Evolutionary conservation across 1,140 invertebrate species (phyloP).

Genomic region (Trinorchestia longiramus): DNA sequence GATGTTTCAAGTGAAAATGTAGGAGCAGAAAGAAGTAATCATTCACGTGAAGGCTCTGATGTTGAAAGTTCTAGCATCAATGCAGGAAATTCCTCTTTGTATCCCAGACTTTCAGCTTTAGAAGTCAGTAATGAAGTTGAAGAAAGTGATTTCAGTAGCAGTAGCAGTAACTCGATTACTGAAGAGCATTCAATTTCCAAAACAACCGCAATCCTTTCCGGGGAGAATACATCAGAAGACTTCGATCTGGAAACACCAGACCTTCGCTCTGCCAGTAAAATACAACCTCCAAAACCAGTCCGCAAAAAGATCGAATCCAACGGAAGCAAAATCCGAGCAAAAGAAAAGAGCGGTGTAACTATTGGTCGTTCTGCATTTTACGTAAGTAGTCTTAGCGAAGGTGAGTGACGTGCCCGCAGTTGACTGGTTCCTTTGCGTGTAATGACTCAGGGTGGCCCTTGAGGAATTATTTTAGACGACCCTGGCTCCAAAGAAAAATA

Average conservation of each 20-base stretch:
- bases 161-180: not conserved
- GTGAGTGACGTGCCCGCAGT: not conserved
- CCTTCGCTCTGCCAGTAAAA: not conserved
- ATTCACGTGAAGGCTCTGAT: not conserved
- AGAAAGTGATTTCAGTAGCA: not conserved
- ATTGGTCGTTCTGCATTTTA: slow-evolving; percentile 27
- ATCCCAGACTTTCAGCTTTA: not conserved
- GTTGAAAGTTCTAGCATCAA: not conserved
- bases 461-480: too few relatives aligned
- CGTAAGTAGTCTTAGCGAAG: not conserved
- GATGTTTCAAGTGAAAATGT: not conserved
- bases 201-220: not conserved
- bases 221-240: not conserved
- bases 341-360: not conserved
- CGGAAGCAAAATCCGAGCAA: not conserved
- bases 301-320: not conserved
- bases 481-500: too few relatives aligned
- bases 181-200: not conserved
- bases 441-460: too few relatives aligned
- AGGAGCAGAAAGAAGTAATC: not conserved
- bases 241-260: not conserved
- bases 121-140: not conserved
- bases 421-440: too few relatives aligned
- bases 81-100: not conserved
- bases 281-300: not conserved